Evolutionary conservation across 2,888 invertebrate species (phyloP).

Genomic region (Cheiracanthium punctorium): DNA sequence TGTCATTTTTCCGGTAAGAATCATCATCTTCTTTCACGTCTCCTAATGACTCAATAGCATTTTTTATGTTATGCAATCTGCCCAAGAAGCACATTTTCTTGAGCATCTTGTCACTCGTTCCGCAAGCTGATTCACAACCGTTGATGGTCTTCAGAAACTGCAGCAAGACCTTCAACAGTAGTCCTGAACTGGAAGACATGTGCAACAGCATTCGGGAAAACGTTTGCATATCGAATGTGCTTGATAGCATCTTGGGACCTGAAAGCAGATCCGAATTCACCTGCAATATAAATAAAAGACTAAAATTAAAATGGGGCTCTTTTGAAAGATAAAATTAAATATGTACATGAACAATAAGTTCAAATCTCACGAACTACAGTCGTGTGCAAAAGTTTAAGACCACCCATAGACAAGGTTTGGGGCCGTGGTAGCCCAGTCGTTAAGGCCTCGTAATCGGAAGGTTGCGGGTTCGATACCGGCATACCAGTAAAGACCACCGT

Average conservation of each 20-base stretch:
- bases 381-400: no score
- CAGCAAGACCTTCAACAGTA: background rate
- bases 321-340: no score
- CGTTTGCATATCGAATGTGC: conserved; percentile 15
- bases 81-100: conserved; percentile 48
- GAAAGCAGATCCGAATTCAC: background rate
- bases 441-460: no score
- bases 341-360: no score
- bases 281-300: conserved; percentile 3
- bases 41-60: background rate
- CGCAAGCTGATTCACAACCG: conserved; percentile 28
- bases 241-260: background rate
- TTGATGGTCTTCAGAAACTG: conserved; percentile 22
- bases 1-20: background rate
- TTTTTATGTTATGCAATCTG: conserved; percentile 33
- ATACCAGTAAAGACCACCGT: no score
- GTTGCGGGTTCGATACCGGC: no score
- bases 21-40: background rate
- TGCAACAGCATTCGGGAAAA: conserved; percentile 35
- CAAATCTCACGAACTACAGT: no score
- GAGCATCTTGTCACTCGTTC: background rate
- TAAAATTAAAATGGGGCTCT: background rate
- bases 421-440: no score
- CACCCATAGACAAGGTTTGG: no score
- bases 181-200: conserved; percentile 23